Conservation (phyloP, 2,113 vertebrate species). For the Neogale vison region DNA sequence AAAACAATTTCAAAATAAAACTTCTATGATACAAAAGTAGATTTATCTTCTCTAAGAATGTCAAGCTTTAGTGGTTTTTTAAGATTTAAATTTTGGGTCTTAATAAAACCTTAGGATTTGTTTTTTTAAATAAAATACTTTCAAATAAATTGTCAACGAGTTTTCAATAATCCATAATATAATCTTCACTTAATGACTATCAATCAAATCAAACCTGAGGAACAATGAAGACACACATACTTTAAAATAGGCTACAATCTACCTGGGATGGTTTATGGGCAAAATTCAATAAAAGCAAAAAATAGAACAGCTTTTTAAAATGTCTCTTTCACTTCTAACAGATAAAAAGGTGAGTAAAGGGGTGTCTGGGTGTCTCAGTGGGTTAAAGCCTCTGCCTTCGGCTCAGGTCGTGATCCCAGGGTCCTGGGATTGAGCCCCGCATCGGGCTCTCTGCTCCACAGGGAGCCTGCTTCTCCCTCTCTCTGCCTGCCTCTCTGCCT, state of each 20-base stretch:
- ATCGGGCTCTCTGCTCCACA: too few species aligned
- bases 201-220: neutral
- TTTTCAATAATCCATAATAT: constrained; percentile 37
- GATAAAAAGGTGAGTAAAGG: neutral
- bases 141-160: constrained; percentile 6
- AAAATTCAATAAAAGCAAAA: constrained; percentile 1
- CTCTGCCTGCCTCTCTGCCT: too few species aligned
- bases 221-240: neutral
- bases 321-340: neutral
- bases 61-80: neutral
- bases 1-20: constrained; percentile 36
- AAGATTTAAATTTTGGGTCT: neutral
- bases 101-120: constrained; percentile 29
- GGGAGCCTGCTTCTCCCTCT: too few species aligned
- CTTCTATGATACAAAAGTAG: neutral
- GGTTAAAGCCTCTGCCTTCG: too few species aligned
- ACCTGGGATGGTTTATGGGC: neutral
- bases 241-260: neutral
- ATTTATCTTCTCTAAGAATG: neutral
- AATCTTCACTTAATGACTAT: neutral
- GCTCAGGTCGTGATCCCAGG: too few species aligned
- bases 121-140: constrained; percentile 12
- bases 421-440: too few species aligned
- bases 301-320: neutral
- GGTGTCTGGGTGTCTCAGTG: too few species aligned